These are phyloP conservation scores for Sardina pilchardus DNA, from an alignment of 2,113 vertebrate genomes.

Conservation along the genomic window DNA sequence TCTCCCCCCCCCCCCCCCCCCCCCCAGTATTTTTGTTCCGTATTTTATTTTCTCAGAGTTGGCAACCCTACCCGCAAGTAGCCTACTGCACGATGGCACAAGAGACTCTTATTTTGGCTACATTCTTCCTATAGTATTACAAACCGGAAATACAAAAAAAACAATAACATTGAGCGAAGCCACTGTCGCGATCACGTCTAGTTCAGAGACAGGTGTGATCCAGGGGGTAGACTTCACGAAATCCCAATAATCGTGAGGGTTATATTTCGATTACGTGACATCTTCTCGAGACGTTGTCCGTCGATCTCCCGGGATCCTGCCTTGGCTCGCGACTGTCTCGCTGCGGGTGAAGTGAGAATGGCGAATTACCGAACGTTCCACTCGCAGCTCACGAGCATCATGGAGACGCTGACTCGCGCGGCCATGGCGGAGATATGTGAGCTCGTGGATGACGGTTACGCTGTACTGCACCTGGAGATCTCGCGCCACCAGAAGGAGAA, in stretches of 20 bases:
- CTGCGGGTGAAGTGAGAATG: slow-evolving; percentile 45
- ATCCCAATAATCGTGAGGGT: neutral
- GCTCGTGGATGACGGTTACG: slow-evolving; percentile 59
- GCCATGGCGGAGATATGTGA: slow-evolving; percentile 62
- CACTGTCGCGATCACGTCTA: slow-evolving; percentile 20
- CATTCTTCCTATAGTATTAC: neutral
- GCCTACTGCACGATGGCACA: neutral
- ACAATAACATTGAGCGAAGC: slow-evolving; percentile 4
- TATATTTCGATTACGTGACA: neutral
- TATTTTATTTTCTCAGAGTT: too few relatives aligned
- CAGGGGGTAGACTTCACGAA: neutral
- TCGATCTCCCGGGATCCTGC: too few relatives aligned
- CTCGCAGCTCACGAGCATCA: slow-evolving; percentile 59
- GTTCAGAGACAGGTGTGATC: slow-evolving; percentile 1
- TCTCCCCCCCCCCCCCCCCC: too few relatives aligned
- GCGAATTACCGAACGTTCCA: slow-evolving; percentile 58
- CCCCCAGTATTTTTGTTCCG: too few relatives aligned
- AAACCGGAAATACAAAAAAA: slow-evolving; percentile 1
- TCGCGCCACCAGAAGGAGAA: slow-evolving; percentile 61
- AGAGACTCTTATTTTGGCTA: slow-evolving; percentile 36
- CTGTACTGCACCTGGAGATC: slow-evolving; percentile 55
- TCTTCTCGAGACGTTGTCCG: neutral
- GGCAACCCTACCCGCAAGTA: too few relatives aligned
- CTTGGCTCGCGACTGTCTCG: neutral
- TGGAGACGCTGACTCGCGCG: slow-evolving; percentile 60